Evolutionary conservation across 2,888 invertebrate genomes (phyloP), one percentile per base, ranked within the genome.

Genomic region (Aphidius colemani): DNA sequence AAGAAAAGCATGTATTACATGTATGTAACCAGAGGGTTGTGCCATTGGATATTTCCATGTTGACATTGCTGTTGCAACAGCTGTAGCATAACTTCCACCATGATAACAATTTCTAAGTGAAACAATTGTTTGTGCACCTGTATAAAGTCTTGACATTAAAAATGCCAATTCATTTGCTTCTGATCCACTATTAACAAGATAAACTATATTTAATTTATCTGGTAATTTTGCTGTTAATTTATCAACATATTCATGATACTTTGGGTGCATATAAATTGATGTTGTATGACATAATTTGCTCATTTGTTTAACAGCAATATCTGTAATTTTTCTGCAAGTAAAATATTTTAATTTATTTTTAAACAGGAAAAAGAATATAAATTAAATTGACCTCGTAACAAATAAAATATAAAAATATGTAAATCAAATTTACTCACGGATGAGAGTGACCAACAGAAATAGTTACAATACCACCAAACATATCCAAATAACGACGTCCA

Each of bases 371-470:
- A 11, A 1, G 30, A 39, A 51, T 57, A 1, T 7, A 44, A n/a
- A 56, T 48, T 51, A 30, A 10, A 62, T 45, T 18, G 9, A n/a
- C 7, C n/a, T 48, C 46, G 46, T 48, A 7, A 7, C 6, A 30
- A 53, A 53, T 53, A 1, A 53, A 53, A 11, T 53, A 40, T 40
- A 11, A 11, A 53, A 3, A 9, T 8, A 30, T 53, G 18, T 40
- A 53, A n/a, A 48, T 48, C 0, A 48, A 6, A 48, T 18, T 43
- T 55, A 87, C 93, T 90, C 86, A 96, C 95, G 98, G 97, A 85
- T 98, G 98, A 79, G 95, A 96, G 82, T 98, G 98, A 30, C 98
- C 98, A 3, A 98, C 96, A 61, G 96, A 96, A 48, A 98, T 94
- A 0, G 98, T 99, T 11, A 96, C 97, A 72, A 99, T 98, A 7